phyloP scores from a whole-genome alignment of 2,113 vertebrate genomes.

The Salvelinus alpinus region DNA sequence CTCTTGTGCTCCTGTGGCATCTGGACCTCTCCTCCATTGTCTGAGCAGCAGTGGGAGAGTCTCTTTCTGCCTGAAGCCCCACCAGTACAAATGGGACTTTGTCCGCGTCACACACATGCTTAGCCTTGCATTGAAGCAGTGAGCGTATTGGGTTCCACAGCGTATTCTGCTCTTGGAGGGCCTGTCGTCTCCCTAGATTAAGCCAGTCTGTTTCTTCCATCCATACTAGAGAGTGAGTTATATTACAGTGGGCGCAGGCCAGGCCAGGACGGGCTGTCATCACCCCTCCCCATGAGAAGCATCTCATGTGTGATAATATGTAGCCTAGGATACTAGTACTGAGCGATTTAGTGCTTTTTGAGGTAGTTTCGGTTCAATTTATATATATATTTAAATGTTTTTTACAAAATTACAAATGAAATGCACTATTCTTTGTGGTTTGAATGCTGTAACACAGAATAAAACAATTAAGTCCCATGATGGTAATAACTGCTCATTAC shows the following conservation, averaged over 20 bases:
- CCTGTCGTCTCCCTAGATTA: constrained; percentile 9
- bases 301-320: neutral
- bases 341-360: too few relatives aligned
- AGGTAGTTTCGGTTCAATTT: too few relatives aligned
- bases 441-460: too few relatives aligned
- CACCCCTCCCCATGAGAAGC: neutral
- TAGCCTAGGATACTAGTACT: too few relatives aligned
- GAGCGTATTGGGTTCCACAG: neutral
- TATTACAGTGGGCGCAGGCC: constrained; percentile 2
- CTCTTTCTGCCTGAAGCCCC: neutral
- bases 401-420: too few relatives aligned
- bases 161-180: neutral
- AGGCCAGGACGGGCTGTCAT: neutral
- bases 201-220: neutral
- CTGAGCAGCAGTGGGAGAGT: neutral
- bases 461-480: too few relatives aligned
- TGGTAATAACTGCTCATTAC: too few relatives aligned
- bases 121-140: neutral
- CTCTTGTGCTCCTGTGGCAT: neutral
- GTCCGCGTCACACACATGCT: neutral
- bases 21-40: neutral
- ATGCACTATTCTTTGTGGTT: too few relatives aligned
- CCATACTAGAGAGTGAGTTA: neutral
- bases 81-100: constrained; percentile 1
- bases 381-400: too few relatives aligned